Evolutionary conservation across 1,140 invertebrate genomes (phyloP).

Genomic region (Phthorimaea operculella): DNA sequence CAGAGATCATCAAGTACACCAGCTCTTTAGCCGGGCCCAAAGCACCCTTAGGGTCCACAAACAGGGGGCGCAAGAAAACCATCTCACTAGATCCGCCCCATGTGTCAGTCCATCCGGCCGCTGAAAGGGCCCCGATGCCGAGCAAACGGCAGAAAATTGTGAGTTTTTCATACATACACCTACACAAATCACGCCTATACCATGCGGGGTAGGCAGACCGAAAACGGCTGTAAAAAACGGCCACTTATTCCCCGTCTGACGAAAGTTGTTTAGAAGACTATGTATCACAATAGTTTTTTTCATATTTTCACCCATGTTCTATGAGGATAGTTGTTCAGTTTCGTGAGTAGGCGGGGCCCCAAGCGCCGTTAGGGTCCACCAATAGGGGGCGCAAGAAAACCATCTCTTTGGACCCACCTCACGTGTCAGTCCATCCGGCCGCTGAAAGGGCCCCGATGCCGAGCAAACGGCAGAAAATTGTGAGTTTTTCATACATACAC

Average conservation of each 20-base stretch:
- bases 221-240: no score
- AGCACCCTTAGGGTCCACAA: conserved; percentile 76
- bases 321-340: no score
- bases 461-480: conserved; percentile 70
- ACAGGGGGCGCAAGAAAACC: conserved; percentile 85
- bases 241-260: no score
- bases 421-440: conserved; percentile 74
- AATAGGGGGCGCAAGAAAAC: conserved; percentile 87
- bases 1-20: conserved; percentile 90
- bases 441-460: conserved; percentile 60
- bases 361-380: conserved; percentile 75
- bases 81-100: conserved; percentile 85
- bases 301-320: no score
- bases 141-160: conserved; percentile 70
- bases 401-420: conserved; percentile 84
- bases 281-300: no score
- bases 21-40: conserved; percentile 82
- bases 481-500: conserved; percentile 17
- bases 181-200: not conserved
- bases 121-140: conserved; percentile 59
- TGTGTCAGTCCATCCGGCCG: conserved; percentile 73
- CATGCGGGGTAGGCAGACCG: not conserved
- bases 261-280: no score
- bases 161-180: conserved; percentile 7
- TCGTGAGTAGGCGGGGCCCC: conserved; percentile 81